Conservation (phyloP, 1,140 invertebrate genomes). For the Oreohelix idahoensis region DNA sequence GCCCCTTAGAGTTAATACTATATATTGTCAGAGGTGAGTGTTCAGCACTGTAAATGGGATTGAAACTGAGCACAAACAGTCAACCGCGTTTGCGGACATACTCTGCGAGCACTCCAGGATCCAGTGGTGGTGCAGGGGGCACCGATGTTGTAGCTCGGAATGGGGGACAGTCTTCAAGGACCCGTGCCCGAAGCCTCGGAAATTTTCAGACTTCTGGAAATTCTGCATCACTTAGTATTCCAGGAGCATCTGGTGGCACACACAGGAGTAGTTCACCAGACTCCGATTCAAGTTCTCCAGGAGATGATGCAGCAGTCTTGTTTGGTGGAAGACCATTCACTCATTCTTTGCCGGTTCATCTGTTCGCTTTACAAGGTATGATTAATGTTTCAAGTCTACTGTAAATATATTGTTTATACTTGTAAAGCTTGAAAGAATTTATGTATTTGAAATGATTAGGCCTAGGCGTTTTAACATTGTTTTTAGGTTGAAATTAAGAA, state of each 20-base stretch:
- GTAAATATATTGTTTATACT: too few relatives aligned
- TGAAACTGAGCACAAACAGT: conserved; percentile 65
- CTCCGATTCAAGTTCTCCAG: conserved; percentile 67
- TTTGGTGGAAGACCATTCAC: conserved; percentile 56
- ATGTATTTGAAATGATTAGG: too few relatives aligned
- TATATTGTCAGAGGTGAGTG: background rate
- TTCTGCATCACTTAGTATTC: conserved; percentile 55
- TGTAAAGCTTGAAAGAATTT: too few relatives aligned
- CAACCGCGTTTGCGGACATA: conserved; percentile 63
- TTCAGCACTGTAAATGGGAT: conserved; percentile 52
- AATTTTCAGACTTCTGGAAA: conserved; percentile 57
- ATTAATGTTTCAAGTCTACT: background rate
- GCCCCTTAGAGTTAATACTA: background rate
- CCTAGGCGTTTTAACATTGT: too few relatives aligned
- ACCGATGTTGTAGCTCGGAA: conserved; percentile 2
- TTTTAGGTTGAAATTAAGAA: too few relatives aligned
- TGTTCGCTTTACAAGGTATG: conserved; percentile 65
- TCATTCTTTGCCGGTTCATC: conserved; percentile 65
- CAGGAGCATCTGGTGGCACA: conserved; percentile 54
- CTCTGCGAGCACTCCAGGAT: conserved; percentile 62
- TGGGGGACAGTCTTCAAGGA: conserved; percentile 40
- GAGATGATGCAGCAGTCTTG: conserved; percentile 47
- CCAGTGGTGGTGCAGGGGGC: conserved; percentile 44
- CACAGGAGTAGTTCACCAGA: conserved; percentile 61
- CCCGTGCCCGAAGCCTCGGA: conserved; percentile 62